A percentile compares a stretch with the other conserved stretches of the same genome.
Evolutionary conservation across 2,888 invertebrate genomes (phyloP).

Genomic region (Lathronympha strigana): DNA sequence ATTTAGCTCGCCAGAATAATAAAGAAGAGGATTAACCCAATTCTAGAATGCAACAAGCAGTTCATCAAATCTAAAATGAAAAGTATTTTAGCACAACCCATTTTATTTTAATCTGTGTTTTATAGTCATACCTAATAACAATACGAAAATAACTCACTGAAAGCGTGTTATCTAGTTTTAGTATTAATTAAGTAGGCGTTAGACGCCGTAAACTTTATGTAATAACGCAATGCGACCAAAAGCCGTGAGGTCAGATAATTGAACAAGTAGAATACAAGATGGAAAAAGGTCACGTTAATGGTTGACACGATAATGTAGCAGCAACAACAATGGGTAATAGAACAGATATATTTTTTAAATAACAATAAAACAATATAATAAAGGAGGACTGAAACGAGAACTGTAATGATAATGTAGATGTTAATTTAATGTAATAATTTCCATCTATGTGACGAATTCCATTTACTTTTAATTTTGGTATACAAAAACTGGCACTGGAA

Average conservation of each 20-base stretch:
- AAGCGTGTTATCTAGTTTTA: constrained; percentile 46
- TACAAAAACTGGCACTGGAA: too few species aligned
- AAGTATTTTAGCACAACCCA: constrained; percentile 11
- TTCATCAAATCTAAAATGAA: constrained; percentile 10
- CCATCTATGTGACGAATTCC: too few species aligned
- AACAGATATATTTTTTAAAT: too few species aligned
- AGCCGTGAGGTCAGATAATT: constrained; percentile 11
- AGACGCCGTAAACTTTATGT: constrained; percentile 49
- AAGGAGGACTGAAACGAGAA: constrained; percentile 11
- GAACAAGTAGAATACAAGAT: not conserved
- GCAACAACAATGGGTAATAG: not conserved
- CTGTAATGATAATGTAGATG: constrained; percentile 45
- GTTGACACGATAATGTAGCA: not conserved
- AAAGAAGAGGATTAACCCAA: constrained; percentile 1
- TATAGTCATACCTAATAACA: constrained; percentile 35
- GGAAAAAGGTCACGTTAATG: not conserved
- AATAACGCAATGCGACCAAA: constrained; percentile 41
- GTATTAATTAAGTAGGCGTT: constrained; percentile 50
- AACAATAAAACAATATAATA: not conserved
- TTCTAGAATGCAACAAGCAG: not conserved
- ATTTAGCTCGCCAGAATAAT: not conserved
- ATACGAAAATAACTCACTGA: constrained; percentile 48
- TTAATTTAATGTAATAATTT: constrained; percentile 62
- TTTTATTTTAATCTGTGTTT: constrained; percentile 44
- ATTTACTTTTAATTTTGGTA: too few species aligned